phyloP scores from a whole-genome alignment of 2,888 invertebrate genomes.

The Cataglyphis livida region DNA sequence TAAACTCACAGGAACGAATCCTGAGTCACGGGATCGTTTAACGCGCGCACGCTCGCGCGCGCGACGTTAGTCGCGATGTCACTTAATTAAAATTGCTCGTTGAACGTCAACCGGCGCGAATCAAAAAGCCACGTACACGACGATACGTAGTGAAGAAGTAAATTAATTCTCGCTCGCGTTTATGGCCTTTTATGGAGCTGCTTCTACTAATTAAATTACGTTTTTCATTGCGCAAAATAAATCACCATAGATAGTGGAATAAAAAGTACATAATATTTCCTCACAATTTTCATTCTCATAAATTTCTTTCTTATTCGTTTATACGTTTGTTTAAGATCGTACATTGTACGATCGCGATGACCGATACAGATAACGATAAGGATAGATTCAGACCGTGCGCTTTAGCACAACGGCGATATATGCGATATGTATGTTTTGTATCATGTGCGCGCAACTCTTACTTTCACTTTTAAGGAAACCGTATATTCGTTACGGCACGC shows the following conservation, averaged over 20 bases:
- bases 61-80: slow-evolving; percentile 62
- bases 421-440: slow-evolving; percentile 48
- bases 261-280: not conserved
- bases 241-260: not conserved
- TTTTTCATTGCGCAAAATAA: not conserved
- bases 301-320: not conserved
- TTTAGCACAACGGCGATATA: slow-evolving; percentile 37
- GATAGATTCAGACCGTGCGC: slow-evolving; percentile 49
- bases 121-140: slow-evolving; percentile 21
- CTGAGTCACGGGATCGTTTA: slow-evolving; percentile 63
- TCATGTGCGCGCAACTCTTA: slow-evolving; percentile 63
- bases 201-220: not conserved
- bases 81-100: slow-evolving; percentile 62
- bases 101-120: slow-evolving; percentile 44
- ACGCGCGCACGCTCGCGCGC: slow-evolving; percentile 35
- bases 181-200: slow-evolving; percentile 1
- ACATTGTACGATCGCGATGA: slow-evolving; percentile 20
- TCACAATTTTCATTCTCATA: not conserved
- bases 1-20: slow-evolving; percentile 57
- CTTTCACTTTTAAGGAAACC: slow-evolving; percentile 74
- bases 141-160: slow-evolving; percentile 14
- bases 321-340: not conserved
- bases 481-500: slow-evolving; percentile 78
- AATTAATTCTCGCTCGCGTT: slow-evolving; percentile 31
- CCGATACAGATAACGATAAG: slow-evolving; percentile 61